Evolutionary conservation across 2,797 vertebrate genomes (phyloP).

Genomic region (Onychomys leucogaster): DNA sequence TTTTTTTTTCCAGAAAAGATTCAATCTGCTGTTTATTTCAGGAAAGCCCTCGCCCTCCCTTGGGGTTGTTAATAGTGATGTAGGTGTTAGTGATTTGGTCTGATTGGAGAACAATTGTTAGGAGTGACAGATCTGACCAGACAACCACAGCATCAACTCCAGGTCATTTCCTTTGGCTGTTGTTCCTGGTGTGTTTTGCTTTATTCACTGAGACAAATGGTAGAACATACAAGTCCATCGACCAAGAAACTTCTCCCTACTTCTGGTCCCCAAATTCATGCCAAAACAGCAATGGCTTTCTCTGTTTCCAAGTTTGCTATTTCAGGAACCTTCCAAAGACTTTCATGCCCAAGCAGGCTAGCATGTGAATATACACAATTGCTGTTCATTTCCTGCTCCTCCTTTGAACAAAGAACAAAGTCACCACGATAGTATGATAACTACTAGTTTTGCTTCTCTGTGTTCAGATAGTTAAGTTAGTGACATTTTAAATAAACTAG

Average conservation of each 20-base stretch:
- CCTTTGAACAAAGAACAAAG: background rate
- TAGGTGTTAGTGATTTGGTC: constrained; percentile 67
- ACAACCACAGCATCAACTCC: background rate
- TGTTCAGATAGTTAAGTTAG: constrained; percentile 30
- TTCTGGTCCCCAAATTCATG: background rate
- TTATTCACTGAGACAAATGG: constrained; percentile 29
- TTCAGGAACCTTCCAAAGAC: background rate
- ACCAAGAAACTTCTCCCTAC: background rate
- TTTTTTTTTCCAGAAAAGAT: constrained; percentile 36
- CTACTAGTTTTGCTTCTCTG: background rate
- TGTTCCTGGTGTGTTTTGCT: constrained; percentile 6
- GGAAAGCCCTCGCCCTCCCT: constrained; percentile 50
- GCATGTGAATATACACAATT: background rate
- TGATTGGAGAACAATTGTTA: constrained; percentile 59
- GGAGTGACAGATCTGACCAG: constrained; percentile 38
- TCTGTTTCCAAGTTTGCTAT: background rate
- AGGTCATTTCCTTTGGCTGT: constrained; percentile 17
- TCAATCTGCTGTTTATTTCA: constrained; percentile 52
- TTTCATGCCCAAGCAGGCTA: background rate
- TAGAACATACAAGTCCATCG: background rate
- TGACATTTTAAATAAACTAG: background rate
- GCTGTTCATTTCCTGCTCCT: constrained; percentile 7
- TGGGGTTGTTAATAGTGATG: constrained; percentile 64
- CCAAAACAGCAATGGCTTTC: background rate
- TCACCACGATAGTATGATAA: background rate